Base-by-base conservation (phyloP, 2,888 invertebrate genomes). In the Deilephila porcellus region DNA sequence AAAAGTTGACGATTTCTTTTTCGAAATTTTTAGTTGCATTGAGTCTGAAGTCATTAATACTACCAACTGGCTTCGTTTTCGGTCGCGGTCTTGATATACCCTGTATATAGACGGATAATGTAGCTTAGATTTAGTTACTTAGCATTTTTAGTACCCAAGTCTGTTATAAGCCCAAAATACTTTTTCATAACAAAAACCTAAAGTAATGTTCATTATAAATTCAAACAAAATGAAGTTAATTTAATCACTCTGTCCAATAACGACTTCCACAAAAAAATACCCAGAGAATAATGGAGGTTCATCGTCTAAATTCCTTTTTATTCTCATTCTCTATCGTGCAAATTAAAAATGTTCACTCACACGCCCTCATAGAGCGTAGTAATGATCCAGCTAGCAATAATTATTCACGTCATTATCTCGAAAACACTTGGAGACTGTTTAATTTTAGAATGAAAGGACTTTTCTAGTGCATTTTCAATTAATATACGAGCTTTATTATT, bases 161-260 rank as follows among this genome's bases (percentile, higher is more conserved):
- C 8, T 1, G 1, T 45, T 45, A 45, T 3, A 45, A 14, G 11
- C 11, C 11, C 45, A 45, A 45, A 45, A 45, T 0, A 3, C 0
- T 29, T 14, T n/a, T 11, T 25, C 11, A 60, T 60, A 2, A 29
- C 25, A 25, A 25, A 25, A 60, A 29, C 29, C 29, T 25, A 4
- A 11, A 60, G 29, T 29, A 29, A 60, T 60, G 0, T 29, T 60
- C 60, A 60, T 60, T 29, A 60, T 62, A 76, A 71, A 67, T 67
- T n/a, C 67, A 72, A 71, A 59, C 67, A 72, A 71, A 59, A 32
- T 29, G 17, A 19, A 32, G 7, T 19, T 29, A 37, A 70, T 60
- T 72, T 60, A 72, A 73, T 73, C 70, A 73, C 71, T 32, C 52
- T 5, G 25, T 67, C 64, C 67, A 67, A 67, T 67, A 25, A 67